Evolutionary conservation across 2,888 invertebrate species (phyloP), one percentile per base, ranked within the genome.

Genomic region (Tenthredo scrophulariae): DNA sequence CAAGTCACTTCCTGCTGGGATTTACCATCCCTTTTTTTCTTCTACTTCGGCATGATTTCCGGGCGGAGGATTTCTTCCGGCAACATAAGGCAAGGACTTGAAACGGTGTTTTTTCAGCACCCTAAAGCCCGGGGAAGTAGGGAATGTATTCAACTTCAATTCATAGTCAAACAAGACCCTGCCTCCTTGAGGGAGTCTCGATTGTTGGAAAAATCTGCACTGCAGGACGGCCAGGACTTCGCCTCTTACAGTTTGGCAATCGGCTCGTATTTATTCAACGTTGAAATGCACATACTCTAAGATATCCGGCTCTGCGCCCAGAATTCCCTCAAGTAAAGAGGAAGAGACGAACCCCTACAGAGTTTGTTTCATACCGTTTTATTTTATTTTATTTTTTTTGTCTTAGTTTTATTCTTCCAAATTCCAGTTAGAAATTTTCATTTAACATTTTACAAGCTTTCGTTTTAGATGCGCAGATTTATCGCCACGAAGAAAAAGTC

Each of bases 221-320:
- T 26, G 26, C 62, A 29, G 62, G 3, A 13, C 15, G 26, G 26
- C 62, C 54, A n/a, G 54, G 54, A 54, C 7, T 62, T 22, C 4
- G 33, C 33, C 33, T 70, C 37, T 70, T 29, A 70, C 22, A 70
- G n/a, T 43, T 74, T 74, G n/a, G 26, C 40, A 74, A 70, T 70
- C 37, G 62, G 40, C 9, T 37, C 5, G 37, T 80, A 80, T 80
- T 80, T 80, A 62, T 62, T 40, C 80, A 80, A 62, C 80, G 80
- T 80, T 80, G 62, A 80, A 80, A 80, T 80, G 80, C 80, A 50
- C 80, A 80, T 62, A 62, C 80, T 62, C 37, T 80, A 13, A 62
- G 70, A 70, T 70, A 26, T 18, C 37, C 70, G 26, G 62, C 22
- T 54, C 54, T 54, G 54, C n/a, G 54, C 54, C n/a, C 1, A 2